Evolutionary conservation across 2,113 vertebrate genomes (phyloP).

Genomic region (Ageneiosus marmoratus): DNA sequence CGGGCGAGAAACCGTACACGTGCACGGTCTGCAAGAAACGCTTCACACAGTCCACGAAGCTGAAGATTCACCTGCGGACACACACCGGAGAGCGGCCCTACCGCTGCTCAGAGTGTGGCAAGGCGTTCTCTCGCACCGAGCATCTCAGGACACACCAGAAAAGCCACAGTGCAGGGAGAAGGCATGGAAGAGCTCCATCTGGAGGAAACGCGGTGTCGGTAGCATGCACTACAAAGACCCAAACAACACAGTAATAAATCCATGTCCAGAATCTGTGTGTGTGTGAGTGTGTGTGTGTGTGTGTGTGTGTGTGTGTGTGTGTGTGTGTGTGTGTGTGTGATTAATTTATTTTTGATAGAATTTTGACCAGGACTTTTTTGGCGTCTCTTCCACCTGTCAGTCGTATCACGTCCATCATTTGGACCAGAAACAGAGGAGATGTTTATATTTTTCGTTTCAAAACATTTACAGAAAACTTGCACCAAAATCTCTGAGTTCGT

Average conservation of each 20-base stretch:
- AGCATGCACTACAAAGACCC: not conserved
- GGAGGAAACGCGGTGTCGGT: not conserved
- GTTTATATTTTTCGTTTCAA: not conserved
- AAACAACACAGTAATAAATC: not conserved
- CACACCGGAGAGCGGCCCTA: not conserved
- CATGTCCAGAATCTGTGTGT: too few relatives aligned
- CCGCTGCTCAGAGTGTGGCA: not conserved
- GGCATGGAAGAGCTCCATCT: not conserved
- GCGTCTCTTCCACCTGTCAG: not conserved
- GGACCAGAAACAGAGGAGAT: not conserved
- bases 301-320: too few relatives aligned
- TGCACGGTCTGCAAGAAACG: not conserved
- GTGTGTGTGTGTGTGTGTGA: too few relatives aligned
- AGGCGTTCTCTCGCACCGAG: not conserved
- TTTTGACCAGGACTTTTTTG: too few relatives aligned
- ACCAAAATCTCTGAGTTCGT: not conserved
- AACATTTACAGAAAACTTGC: not conserved
- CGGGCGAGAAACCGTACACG: not conserved
- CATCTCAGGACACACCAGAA: not conserved
- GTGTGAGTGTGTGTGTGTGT: too few relatives aligned
- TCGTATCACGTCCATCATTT: not conserved
- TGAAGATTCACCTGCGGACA: constrained; percentile 2
- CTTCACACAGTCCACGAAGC: constrained; percentile 8
- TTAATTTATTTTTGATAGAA: too few relatives aligned
- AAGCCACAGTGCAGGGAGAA: not conserved